Base-by-base conservation (phyloP, 2,888 invertebrate genomes). In the Erebia aethiops region DNA sequence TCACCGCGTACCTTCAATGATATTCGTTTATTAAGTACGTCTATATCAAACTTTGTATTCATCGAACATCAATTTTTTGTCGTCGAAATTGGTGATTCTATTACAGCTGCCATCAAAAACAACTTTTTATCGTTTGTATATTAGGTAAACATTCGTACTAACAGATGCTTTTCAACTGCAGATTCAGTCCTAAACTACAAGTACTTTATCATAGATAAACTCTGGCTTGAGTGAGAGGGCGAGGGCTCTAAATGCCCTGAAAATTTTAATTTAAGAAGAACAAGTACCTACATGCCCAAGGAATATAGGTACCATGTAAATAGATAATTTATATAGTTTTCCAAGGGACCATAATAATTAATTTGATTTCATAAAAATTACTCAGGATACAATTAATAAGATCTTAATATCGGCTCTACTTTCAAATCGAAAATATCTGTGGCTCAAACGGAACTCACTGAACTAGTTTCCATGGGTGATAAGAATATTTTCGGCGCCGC, bases 401-500 rank as follows among this genome's bases (percentile, higher is more conserved):
- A 9, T 35, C 35, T 8, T 8, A 58, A 35, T 9, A 43, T 35
- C 41, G 16, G 4, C 61, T 61, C 61, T 61, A 43, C 18, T 43
- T 13, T 46, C 16, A 46, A 43, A 61, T 4, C n/a, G n/a, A n/a
- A 43, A 60, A 21, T 62, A 1, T 62, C 62, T 21, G 9, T 18
- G 21, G 26, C 49, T 72, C 75, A 76, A 77, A 75, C 74, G 75
- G 77, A 67, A 78, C 79, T 79, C 79, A 80, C 80, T 84, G 85
- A 84, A 86, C 87, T 84, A 87, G 86, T 87, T 88, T 84, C 82
- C 84, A 84, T 80, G 49, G 77, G 76, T 80, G 87, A 87, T 88
- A 87, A 88, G 85, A 86, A 86, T 82, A 84, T 81, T 85, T 75
- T 86, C 84, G 87, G 86, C 88, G 87, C 87, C 87, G 79, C 66